A percentile compares a stretch with the other conserved stretches of the same genome.
Evolutionary conservation across 1,140 invertebrate species (phyloP).

Genomic region (Coelopa frigida): DNA sequence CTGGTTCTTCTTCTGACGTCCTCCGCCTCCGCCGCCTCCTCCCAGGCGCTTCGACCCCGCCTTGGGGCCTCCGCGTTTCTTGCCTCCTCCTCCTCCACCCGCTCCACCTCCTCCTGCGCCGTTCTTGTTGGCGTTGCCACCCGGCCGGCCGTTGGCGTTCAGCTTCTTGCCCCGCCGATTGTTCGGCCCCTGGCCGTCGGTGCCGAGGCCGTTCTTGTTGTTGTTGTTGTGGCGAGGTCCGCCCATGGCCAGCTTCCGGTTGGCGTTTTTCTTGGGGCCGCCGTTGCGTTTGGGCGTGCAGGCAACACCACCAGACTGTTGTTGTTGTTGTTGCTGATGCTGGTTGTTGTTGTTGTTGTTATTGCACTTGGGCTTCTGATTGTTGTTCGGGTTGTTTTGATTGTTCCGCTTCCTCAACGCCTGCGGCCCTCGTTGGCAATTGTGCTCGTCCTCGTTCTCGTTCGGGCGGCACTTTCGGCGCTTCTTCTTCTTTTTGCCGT

Average conservation of each 20-base stretch:
- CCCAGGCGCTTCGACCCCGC: slow-evolving; percentile 1
- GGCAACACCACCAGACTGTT: slow-evolving; percentile 1
- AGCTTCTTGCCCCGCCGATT: slow-evolving; percentile 9
- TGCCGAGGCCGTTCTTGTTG: slow-evolving; percentile 12
- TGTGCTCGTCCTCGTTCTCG: slow-evolving; percentile 32
- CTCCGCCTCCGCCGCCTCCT: slow-evolving; percentile 13
- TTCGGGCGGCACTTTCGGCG: slow-evolving; percentile 25
- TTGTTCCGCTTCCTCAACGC: slow-evolving; percentile 20
- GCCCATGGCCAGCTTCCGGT: background rate
- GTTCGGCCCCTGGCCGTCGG: slow-evolving; percentile 3
- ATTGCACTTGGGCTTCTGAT: slow-evolving; percentile 25
- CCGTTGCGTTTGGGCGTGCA: slow-evolving; percentile 6
- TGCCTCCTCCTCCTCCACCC: background rate
- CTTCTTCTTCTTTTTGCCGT: slow-evolving; percentile 23
- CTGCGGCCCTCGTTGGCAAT: slow-evolving; percentile 22
- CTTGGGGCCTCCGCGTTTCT: slow-evolving; percentile 5
- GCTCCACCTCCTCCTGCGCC: background rate
- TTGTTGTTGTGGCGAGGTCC: too few species aligned
- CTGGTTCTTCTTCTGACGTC: slow-evolving; percentile 1
- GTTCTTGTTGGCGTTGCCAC: too few species aligned
- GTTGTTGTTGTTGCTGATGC: slow-evolving; percentile 18
- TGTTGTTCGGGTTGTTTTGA: slow-evolving; percentile 15
- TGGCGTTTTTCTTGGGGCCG: slow-evolving; percentile 14
- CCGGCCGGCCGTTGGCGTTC: background rate
- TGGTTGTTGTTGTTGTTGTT: too few species aligned